A percentile compares a stretch with the other conserved stretches of the same genome.
These are phyloP conservation scores for Drosophila eugracilis DNA, from an alignment of 1,140 invertebrate species.

Conservation along the genomic window DNA sequence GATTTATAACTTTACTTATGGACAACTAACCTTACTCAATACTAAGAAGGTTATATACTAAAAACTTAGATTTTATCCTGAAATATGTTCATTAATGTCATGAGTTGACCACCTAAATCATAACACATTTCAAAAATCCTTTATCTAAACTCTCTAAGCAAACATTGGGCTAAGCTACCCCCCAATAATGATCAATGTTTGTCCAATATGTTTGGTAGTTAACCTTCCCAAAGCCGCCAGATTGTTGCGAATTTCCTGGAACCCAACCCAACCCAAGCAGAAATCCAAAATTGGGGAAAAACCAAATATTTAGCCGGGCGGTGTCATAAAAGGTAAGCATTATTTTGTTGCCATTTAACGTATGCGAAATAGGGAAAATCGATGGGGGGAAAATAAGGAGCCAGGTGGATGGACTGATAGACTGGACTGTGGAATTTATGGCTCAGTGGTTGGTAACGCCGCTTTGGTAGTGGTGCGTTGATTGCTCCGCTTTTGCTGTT, in stretches of 20 bases:
- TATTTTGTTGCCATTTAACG: not conserved
- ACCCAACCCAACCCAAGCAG: not conserved
- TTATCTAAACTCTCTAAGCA: no score
- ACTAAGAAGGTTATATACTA: not conserved
- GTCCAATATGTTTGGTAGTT: not conserved
- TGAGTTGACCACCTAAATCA: no score
- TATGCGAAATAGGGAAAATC: conserved; percentile 18
- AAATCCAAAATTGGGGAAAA: conserved; percentile 16
- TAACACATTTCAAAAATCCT: no score
- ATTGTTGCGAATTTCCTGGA: not conserved
- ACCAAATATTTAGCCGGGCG: conserved; percentile 20
- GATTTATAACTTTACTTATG: no score
- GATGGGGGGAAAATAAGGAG: not conserved
- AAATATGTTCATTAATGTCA: no score
- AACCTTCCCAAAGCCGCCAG: not conserved
- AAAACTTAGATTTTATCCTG: not conserved
- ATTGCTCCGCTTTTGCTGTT: conserved; percentile 56
- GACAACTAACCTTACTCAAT: conserved; percentile 5
- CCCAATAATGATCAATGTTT: not conserved
- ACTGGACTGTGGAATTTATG: conserved; percentile 53
- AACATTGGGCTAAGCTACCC: not conserved
- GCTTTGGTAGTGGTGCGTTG: conserved; percentile 33
- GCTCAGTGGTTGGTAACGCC: conserved; percentile 14
- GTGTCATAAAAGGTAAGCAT: not conserved
- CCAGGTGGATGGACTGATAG: conserved; percentile 12